Base-by-base conservation (phyloP, 2,797 vertebrate species). In the Sebastes trivittatus region DNA sequence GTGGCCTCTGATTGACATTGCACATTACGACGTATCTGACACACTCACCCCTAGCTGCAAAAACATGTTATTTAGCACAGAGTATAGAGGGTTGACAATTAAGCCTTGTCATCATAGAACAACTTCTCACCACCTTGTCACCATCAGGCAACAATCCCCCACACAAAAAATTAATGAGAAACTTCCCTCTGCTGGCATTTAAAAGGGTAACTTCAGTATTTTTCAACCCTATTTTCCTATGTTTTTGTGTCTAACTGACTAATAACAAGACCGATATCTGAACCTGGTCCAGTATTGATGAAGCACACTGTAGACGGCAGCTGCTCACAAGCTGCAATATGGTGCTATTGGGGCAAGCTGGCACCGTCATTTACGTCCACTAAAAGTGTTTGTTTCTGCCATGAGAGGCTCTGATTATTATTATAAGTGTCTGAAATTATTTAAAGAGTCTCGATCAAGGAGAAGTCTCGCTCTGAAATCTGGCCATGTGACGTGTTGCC, bases 1-100 rank as follows among this genome's bases (percentile, higher is more conserved):
- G 32, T 73, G 78, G 83, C 76, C 78, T 27, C 83, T 90, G 88
- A 92, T 80, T 91, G 94, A 94, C 91, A 88, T 67, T 34, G 25
- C 79, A 78, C 76, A 81, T 90, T 89, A 84, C 38, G 52, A 77
- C 23, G 36, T 38, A 77, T 87, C 74, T 70, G 67, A 46, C 77
- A 58, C 82, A 61, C 61, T 84, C 62, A 69, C 32, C 83, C 73
- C 60, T 25, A 25, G 32, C 82, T 74, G 77, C 52, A 85, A 77
- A 75, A 84, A 85, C 83, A 78, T 81, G 77, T 82, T 90, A 81
- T 86, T 88, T 80, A 80, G 72, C 46, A 36, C 61, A 75, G 62
- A 82, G 46, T n/a, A 71, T 49, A 46, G 66, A 34, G 29, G 68
- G 80, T 29, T 87, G 82, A 84, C 74, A 91, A 89, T 86, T 85